phyloP scores from a whole-genome alignment of 2,113 vertebrate species.

The Spermophilus dauricus region DNA sequence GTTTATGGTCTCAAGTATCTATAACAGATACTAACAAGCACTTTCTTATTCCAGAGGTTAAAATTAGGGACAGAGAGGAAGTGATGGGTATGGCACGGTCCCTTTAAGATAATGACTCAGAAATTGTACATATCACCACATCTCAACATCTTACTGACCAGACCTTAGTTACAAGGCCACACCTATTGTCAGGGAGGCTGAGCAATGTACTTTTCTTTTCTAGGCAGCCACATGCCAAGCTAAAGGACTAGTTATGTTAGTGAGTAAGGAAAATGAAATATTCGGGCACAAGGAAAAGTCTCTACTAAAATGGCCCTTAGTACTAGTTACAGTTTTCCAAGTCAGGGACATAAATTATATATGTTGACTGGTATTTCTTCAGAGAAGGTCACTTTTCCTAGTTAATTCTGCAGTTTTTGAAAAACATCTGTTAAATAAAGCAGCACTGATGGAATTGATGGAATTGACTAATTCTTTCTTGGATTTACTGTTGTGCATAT shows the following conservation, averaged over 20 bases:
- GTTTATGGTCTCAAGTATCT: neutral
- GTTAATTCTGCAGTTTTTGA: neutral
- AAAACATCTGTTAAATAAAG: neutral
- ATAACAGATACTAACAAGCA: neutral
- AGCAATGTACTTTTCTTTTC: neutral
- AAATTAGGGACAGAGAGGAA: neutral
- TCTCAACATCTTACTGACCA: neutral
- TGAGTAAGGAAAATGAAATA: neutral
- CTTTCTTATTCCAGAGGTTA: conserved; percentile 31
- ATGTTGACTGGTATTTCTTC: neutral
- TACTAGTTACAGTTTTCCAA: neutral
- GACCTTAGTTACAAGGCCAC: neutral
- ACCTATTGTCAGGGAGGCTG: neutral
- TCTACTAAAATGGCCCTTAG: neutral
- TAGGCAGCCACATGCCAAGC: neutral
- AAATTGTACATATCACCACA: neutral
- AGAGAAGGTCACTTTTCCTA: neutral
- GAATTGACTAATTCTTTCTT: neutral
- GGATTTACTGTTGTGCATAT: neutral
- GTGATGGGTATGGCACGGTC: neutral
- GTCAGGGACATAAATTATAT: neutral
- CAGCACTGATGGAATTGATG: neutral
- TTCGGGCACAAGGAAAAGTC: neutral
- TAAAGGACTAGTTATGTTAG: neutral
- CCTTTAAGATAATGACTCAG: neutral